These are phyloP conservation scores for Eurois occulta DNA, from an alignment of 2,888 invertebrate genomes.

Conservation along the genomic window DNA sequence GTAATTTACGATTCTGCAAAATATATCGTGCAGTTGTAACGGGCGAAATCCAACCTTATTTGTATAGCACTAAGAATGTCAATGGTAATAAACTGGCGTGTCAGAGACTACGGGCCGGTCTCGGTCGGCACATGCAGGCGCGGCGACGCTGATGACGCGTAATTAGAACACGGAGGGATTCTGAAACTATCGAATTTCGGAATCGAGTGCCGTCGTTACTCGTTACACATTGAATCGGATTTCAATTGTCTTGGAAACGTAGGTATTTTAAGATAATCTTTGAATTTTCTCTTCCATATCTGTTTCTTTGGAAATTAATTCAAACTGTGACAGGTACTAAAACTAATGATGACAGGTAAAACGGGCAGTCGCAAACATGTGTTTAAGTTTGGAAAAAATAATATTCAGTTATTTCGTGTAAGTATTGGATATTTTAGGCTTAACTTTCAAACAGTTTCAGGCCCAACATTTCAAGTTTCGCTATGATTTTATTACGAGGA, in stretches of 20 bases:
- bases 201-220: constrained; percentile 50
- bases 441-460: not conserved
- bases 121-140: constrained; percentile 68
- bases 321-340: too few relatives aligned
- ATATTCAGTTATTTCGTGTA: not conserved
- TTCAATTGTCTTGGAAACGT: constrained; percentile 49
- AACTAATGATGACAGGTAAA: not conserved
- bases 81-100: constrained; percentile 17
- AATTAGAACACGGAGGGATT: constrained; percentile 68
- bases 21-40: constrained; percentile 32
- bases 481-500: not conserved
- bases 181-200: constrained; percentile 61
- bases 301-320: not conserved
- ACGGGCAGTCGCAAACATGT: not conserved
- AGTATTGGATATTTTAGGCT: not conserved
- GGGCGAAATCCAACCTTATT: constrained; percentile 47
- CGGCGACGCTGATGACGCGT: constrained; percentile 70
- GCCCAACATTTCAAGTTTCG: not conserved
- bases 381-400: not conserved
- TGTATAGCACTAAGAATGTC: fast-evolving
- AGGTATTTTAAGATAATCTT: constrained; percentile 3
- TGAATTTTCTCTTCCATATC: constrained; percentile 15
- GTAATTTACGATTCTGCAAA: constrained; percentile 68
- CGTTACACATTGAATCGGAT: constrained; percentile 50
- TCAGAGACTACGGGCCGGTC: constrained; percentile 51